Evolutionary conservation across 1,140 invertebrate species (phyloP).

Genomic region (Phortica variegata): DNA sequence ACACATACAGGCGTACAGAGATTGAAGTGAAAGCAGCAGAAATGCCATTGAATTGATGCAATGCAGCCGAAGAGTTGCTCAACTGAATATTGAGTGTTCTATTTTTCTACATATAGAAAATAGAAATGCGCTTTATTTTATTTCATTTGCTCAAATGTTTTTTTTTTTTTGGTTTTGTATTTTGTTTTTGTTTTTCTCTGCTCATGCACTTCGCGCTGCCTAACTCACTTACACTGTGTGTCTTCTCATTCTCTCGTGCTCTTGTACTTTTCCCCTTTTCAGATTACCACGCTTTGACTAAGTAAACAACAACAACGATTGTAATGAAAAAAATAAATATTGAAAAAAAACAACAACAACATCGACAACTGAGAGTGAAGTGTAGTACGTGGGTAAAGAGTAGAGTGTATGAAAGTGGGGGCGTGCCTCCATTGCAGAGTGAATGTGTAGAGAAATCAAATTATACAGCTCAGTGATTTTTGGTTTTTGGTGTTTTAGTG

Average conservation of each 20-base stretch:
- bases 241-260: conserved; percentile 2
- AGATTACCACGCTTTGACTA: conserved; percentile 5
- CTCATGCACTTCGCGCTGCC: neutral
- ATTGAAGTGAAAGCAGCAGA: conserved; percentile 17
- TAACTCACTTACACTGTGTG: neutral
- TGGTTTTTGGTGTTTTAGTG: conserved; percentile 49
- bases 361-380: neutral
- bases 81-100: conserved; percentile 53
- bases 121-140: conserved; percentile 37
- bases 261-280: conserved; percentile 5
- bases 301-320: conserved; percentile 24
- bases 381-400: neutral
- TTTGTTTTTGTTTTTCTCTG: too few relatives aligned
- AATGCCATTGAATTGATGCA: conserved; percentile 40
- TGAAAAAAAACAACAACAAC: conserved; percentile 4
- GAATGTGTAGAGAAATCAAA: conserved; percentile 45
- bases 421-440: too few relatives aligned
- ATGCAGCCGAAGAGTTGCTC: conserved; percentile 49
- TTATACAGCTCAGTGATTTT: conserved; percentile 55
- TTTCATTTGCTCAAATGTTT: conserved; percentile 14
- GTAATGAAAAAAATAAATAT: neutral
- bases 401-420: conserved; percentile 37
- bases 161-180: too few relatives aligned
- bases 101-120: conserved; percentile 30
- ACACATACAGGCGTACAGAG: too few relatives aligned